Evolutionary conservation across 2,888 invertebrate genomes (phyloP), one percentile per base, ranked within the genome.

Genomic region (Patella ulyssiponensis): DNA sequence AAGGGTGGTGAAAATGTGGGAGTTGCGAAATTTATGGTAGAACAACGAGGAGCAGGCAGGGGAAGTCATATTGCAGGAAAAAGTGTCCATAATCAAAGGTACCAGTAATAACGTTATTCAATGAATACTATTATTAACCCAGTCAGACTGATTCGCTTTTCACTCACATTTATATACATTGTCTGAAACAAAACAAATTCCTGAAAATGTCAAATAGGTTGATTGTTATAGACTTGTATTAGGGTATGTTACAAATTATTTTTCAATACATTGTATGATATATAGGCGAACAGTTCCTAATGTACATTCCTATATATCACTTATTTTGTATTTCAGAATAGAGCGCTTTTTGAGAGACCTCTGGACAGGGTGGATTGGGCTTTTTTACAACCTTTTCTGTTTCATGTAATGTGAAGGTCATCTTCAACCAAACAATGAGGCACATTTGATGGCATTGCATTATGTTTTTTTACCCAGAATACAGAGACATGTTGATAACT

Each of bases 261-360:
- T 44, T 44, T 44, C 44, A 44, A 44, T 44, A 44, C 44, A 44
- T 44, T 44, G 44, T 44, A 44, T 44, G 44, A 44, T 44, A 44
- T 44, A 44, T 44, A 44, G 44, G 44, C 44, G 44, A 44, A 44
- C 44, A 44, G 44, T 44, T 44, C 44, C 44, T 44, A 44, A 7
- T 44, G 44, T 44, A 44, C 44, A 44, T 44, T 44, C 44, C 44
- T 44, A 44, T 7, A 44, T 44, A 44, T 44, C 44, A 44, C 44
- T 44, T 44, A 5, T 44, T 44, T 44, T 44, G 44, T 44, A 44
- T 64, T 64, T n/a, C 27, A 64, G 84, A n/a, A 83, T 83, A 23
- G 82, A 84, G 69, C 23, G 82, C 23, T 44, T 80, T 20, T 82
- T 80, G 84, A 69, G 81, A n/a, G 83, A 84, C 77, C 44, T 80